These are phyloP conservation scores for Sapayoa aenigma DNA, from an alignment of 2,113 vertebrate species.

Conservation along the genomic window DNA sequence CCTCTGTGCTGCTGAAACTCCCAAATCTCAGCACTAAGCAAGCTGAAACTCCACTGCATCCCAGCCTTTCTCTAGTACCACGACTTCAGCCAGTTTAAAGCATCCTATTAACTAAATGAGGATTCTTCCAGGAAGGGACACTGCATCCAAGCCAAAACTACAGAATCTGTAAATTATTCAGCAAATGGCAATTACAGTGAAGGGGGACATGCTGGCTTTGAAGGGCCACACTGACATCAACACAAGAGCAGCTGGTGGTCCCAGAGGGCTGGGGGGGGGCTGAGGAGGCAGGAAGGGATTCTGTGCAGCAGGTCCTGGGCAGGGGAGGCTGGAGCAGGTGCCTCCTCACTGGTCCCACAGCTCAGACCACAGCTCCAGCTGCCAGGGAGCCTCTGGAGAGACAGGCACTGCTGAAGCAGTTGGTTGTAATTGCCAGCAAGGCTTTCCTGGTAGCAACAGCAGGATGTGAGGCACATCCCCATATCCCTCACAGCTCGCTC, in stretches of 20 bases:
- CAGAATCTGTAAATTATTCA: not conserved
- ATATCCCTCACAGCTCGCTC: not conserved
- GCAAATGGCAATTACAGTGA: not conserved
- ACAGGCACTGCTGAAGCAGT: not conserved
- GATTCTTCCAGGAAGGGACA: not conserved
- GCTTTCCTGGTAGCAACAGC: not conserved
- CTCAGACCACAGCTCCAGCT: not conserved
- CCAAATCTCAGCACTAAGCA: not conserved
- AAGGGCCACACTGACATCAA: accelerated
- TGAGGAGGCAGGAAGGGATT: not conserved
- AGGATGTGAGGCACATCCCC: not conserved
- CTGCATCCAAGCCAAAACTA: not conserved
- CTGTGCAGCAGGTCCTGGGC: not conserved
- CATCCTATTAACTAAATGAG: not conserved
- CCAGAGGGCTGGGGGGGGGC: not conserved
- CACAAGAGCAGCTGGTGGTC: not conserved
- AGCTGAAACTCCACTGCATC: not conserved
- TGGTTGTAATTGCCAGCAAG: not conserved
- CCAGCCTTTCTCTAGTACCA: not conserved
- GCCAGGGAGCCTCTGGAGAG: not conserved
- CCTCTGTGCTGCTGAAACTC: not conserved
- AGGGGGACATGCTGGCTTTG: not conserved
- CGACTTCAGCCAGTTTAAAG: not conserved
- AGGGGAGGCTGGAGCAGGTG: not conserved
- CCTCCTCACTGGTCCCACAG: not conserved